Conservation (phyloP, 2,113 vertebrate genomes). For the Cinclus mexicanus region DNA sequence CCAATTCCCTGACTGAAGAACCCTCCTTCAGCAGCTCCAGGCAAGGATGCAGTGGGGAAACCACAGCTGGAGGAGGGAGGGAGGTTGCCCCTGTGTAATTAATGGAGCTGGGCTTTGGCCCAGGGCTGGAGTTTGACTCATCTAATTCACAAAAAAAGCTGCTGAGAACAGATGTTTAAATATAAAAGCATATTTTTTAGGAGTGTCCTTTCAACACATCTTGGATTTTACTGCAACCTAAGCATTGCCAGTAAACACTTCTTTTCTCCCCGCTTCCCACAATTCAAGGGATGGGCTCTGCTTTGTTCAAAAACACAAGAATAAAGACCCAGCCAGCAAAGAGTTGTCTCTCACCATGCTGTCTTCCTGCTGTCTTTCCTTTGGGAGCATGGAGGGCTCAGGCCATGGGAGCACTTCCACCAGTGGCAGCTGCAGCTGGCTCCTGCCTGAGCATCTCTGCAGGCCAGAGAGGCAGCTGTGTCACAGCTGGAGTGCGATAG, state of each 20-base stretch:
- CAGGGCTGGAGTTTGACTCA: slow-evolving; percentile 11
- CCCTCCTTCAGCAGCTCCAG: neutral
- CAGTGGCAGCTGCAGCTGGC: neutral
- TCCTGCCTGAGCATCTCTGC: neutral
- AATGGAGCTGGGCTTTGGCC: neutral
- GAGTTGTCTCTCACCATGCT: neutral
- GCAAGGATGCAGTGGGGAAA: neutral
- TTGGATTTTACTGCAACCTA: neutral
- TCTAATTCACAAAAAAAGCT: neutral
- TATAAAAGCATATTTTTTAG: slow-evolving; percentile 2
- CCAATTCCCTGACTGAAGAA: neutral
- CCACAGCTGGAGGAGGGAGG: neutral
- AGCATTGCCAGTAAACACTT: neutral
- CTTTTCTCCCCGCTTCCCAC: neutral
- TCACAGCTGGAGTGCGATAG: neutral
- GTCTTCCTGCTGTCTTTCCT: neutral
- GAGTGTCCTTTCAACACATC: neutral
- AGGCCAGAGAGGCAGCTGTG: neutral
- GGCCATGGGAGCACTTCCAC: rapidly evolving
- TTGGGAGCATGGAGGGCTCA: rapidly evolving
- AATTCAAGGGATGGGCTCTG: neutral
- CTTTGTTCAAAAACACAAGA: neutral
- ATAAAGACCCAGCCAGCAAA: neutral
- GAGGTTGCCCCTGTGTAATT: neutral
- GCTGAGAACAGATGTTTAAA: slow-evolving; percentile 33